Conservation (phyloP, 2,888 invertebrate species). For the Hirtodrosophila confusa region DNA sequence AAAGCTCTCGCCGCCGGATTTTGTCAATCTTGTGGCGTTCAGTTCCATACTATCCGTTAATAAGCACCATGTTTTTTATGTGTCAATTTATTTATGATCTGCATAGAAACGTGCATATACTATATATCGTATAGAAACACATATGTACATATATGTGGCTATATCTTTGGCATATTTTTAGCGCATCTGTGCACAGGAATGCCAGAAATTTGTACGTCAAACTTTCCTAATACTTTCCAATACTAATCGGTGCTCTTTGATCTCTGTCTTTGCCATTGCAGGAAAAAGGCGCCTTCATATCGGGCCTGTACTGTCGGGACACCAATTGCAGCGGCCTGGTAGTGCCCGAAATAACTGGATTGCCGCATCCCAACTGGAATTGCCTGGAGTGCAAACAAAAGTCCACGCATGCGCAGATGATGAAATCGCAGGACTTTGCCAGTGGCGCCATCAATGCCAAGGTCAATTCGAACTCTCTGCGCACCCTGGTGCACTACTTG, state of each 20-base stretch:
- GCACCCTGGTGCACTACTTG: conserved; percentile 79
- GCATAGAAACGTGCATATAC: conserved; percentile 32
- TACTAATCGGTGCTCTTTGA: conserved; percentile 4
- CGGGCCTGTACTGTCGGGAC: conserved; percentile 85
- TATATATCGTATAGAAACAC: conserved; percentile 8
- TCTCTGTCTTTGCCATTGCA: conserved; percentile 42
- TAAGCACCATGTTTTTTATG: conserved; percentile 55
- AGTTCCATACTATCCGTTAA: conserved; percentile 25
- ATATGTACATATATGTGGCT: conserved; percentile 13
- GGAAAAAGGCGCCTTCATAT: conserved; percentile 83
- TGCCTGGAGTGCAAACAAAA: conserved; percentile 87
- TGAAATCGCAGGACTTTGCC: conserved; percentile 82
- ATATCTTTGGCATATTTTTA: conserved; percentile 53
- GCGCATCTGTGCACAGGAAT: conserved; percentile 51
- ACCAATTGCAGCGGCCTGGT: conserved; percentile 81
- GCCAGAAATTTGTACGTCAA: conserved; percentile 22
- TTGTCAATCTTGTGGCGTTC: conserved; percentile 30
- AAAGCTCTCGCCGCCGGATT: conserved; percentile 14
- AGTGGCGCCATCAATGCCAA: conserved; percentile 83
- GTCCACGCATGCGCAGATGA: conserved; percentile 80
- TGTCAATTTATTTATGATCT: conserved; percentile 63
- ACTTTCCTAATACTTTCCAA: not conserved
- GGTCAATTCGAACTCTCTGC: conserved; percentile 76
- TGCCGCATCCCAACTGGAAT: conserved; percentile 87
- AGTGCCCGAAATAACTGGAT: conserved; percentile 86